A percentile compares a stretch with the other conserved stretches of the same genome.
Evolutionary conservation across 2,888 invertebrate species (phyloP).

Genomic region (Isoperla grammatica): DNA sequence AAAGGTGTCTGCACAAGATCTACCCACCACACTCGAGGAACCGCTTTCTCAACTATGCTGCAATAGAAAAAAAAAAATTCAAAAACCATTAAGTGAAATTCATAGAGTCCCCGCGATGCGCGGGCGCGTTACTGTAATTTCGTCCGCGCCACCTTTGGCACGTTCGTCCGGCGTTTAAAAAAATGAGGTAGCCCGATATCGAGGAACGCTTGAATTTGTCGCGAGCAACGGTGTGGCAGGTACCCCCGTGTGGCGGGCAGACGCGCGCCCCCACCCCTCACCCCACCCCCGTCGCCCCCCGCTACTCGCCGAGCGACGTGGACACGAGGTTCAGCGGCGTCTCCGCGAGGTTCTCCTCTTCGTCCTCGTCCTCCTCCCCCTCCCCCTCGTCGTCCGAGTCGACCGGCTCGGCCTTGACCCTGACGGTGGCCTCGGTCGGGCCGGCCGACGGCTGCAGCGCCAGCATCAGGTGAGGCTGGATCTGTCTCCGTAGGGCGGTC

Average conservation of each 20-base stretch:
- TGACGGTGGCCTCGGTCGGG: conserved; percentile 23
- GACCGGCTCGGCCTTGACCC: conserved; percentile 39
- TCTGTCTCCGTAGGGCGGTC: conserved; percentile 60
- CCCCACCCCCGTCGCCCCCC: background rate
- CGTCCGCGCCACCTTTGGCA: too few species aligned
- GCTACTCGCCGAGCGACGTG: conserved; percentile 39
- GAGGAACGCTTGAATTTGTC: too few species aligned
- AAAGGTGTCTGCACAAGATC: background rate
- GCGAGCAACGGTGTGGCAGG: too few species aligned
- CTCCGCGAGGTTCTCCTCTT: conserved; percentile 44
- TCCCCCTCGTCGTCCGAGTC: conserved; percentile 37
- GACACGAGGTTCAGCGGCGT: conserved; percentile 65
- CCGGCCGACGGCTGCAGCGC: conserved; percentile 44
- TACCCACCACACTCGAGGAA: background rate
- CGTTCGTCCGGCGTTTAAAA: too few species aligned
- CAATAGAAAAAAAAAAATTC: background rate
- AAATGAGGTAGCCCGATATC: too few species aligned
- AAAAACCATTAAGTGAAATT: background rate
- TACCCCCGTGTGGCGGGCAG: background rate
- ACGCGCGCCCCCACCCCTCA: background rate
- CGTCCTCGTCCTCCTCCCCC: conserved; percentile 47
- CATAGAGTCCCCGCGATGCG: background rate
- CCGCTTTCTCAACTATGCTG: background rate
- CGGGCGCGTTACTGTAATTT: background rate
- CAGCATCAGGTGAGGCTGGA: conserved; percentile 65